Evolutionary conservation across 1,140 invertebrate species (phyloP).

Genomic region (Zaprionus inermis): DNA sequence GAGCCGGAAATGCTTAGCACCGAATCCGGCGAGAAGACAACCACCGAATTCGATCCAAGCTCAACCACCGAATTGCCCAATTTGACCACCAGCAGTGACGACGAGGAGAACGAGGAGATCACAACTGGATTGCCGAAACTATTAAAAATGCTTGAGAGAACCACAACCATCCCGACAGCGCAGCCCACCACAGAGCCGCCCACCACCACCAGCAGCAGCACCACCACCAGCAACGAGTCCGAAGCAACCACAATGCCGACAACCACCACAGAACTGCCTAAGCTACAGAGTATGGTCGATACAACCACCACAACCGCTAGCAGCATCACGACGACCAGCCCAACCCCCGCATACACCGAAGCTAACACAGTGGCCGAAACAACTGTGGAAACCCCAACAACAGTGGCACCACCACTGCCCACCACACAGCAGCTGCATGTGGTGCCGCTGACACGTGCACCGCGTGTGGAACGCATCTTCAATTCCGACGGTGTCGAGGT

Average conservation of each 20-base stretch:
- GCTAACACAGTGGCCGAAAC: background rate
- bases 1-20: background rate
- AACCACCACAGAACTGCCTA: constrained; percentile 12
- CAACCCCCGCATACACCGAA: constrained; percentile 14
- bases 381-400: background rate
- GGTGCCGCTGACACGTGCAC: constrained; percentile 47
- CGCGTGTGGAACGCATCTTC: constrained; percentile 72
- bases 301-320: constrained; percentile 7
- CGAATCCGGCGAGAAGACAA: background rate
- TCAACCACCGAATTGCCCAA: background rate
- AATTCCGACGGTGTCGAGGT: constrained; percentile 79
- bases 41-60: background rate
- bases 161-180: background rate
- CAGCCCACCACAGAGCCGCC: background rate
- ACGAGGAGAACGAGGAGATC: background rate
- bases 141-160: background rate
- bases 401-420: constrained; percentile 14
- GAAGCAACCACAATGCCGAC: background rate
- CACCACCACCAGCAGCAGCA: background rate
- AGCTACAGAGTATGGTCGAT: background rate
- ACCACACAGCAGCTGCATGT: constrained; percentile 22
- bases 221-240: background rate
- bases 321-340: constrained; percentile 21
- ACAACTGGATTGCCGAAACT: background rate
- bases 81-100: background rate